phyloP scores from a whole-genome alignment of 1,140 invertebrate species.

The Bradynema listronoti region DNA sequence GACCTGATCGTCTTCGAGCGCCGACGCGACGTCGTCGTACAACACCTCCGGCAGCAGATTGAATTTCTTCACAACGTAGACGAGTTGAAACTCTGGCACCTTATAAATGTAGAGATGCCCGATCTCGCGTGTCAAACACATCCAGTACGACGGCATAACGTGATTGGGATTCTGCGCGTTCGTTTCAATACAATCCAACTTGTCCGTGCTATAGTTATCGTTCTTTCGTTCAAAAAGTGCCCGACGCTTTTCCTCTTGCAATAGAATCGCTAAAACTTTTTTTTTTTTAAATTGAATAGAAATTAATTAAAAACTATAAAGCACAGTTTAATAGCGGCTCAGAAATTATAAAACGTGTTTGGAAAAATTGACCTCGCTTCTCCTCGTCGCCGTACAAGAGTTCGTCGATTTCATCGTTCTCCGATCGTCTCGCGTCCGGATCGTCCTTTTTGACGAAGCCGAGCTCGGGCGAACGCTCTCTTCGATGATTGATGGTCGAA shows the following conservation, averaged over 20 bases:
- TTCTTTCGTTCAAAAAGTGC: too few species aligned
- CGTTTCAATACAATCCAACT: too few species aligned
- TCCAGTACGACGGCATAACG: conserved; percentile 29
- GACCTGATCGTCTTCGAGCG: conserved; percentile 30
- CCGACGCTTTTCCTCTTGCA: conserved; percentile 13
- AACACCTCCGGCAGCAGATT: conserved; percentile 24
- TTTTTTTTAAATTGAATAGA: too few species aligned
- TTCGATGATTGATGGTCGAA: not conserved
- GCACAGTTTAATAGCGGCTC: too few species aligned
- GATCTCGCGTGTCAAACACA: conserved; percentile 48
- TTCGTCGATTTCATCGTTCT: conserved; percentile 22
- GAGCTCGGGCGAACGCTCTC: not conserved
- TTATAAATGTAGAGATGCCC: conserved; percentile 46
- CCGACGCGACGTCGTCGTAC: conserved; percentile 21
- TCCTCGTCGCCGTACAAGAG: conserved; percentile 32
- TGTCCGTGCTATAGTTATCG: too few species aligned
- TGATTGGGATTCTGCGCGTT: conserved; percentile 4
- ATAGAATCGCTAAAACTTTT: too few species aligned
- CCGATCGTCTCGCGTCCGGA: not conserved
- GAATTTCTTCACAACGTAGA: conserved; percentile 46
- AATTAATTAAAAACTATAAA: too few species aligned
- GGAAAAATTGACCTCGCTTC: not conserved
- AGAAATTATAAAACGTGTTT: not conserved
- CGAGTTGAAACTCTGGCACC: conserved; percentile 40
- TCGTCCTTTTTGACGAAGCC: not conserved